Conservation (phyloP, 2,797 vertebrate genomes). For the Dallia pectoralis region DNA sequence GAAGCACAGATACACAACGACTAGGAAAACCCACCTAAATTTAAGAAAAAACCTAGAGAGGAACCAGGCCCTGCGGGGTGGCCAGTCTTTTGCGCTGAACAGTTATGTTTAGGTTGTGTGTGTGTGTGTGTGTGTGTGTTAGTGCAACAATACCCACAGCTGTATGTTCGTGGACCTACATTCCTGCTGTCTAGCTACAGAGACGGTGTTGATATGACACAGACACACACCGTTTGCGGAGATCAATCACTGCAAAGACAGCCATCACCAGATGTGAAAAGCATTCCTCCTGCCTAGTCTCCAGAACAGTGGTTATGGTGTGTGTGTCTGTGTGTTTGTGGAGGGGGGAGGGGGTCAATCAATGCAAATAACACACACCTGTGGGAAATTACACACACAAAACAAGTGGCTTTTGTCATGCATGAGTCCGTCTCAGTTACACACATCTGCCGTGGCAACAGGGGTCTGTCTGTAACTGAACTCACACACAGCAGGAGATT, state of each 20-base stretch:
- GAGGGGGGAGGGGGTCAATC: neutral
- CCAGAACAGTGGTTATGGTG: neutral
- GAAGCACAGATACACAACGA: too few relatives aligned
- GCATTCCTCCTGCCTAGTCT: constrained; percentile 49
- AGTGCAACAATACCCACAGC: neutral
- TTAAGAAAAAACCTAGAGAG: too few relatives aligned
- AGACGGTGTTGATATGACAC: constrained; percentile 41
- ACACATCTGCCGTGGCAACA: constrained; percentile 43
- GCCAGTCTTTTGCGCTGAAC: neutral
- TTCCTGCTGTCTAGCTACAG: constrained; percentile 49
- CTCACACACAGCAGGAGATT: constrained; percentile 3
- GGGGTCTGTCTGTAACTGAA: constrained; percentile 36
- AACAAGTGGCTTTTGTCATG: neutral
- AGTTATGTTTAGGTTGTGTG: neutral
- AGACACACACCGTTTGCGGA: constrained; percentile 28
- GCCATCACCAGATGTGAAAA: constrained; percentile 50
- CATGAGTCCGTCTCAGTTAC: constrained; percentile 7
- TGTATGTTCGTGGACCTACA: constrained; percentile 34
- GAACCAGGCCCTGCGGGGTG: too few relatives aligned
- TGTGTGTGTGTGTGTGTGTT: neutral
- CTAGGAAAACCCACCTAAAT: too few relatives aligned
- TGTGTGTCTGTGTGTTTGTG: neutral
- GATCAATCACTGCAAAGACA: constrained; percentile 58
- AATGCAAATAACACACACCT: too few relatives aligned
- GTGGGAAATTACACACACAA: too few relatives aligned